Evolutionary conservation across 92 coral and sea anemone species (phyloP), one percentile per base, ranked within the genome.

Genomic region (Actinostola sp.): DNA sequence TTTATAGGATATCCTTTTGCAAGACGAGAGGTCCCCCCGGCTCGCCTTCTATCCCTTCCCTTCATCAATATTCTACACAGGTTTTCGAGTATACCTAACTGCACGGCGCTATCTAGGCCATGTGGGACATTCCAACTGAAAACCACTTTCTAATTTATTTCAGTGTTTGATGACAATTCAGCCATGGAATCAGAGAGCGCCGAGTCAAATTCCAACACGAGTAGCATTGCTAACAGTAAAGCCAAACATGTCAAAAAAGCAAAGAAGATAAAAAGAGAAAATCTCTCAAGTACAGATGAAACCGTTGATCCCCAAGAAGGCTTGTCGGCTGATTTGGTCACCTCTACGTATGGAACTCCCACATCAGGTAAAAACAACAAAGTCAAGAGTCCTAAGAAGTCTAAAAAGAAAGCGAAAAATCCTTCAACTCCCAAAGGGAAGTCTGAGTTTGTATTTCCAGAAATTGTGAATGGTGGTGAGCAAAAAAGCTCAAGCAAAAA

Each of bases 281-380:
- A 88, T 53, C 42, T 63, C n/a, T 54, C 82, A 42, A 45, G 46
- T 29, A 83, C 73, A 20, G 71, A 70, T 23, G 84, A 78, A 11
- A 26, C 30, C 23, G 31, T 32, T 52, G 89, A 83, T 3, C 44
- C 43, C 12, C 61, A 70, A 33, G 86, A 48, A 20, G 75, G 53
- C 54, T 2, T 70, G 17, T 73, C 87, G 25, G 75, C 73, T 4
- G 86, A 78, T 19, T 51, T 81, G 24, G 54, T 84, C 5, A 66
- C 42, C 29, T 42, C 76, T 0, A 12, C 57, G 12, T 63, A 75
- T 16, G 96, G 73, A 61, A 72, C 73, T 16, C 88, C 86, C 29
- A 75, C 81, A 0, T 61, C 91, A 15, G 75, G 44, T 23, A 91
- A 91, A 70, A 56, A 56, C 60, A 88, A 93, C 80, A 93, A 91